Conservation (phyloP, 2,888 invertebrate species). For the Drosophila acutilabella region DNA sequence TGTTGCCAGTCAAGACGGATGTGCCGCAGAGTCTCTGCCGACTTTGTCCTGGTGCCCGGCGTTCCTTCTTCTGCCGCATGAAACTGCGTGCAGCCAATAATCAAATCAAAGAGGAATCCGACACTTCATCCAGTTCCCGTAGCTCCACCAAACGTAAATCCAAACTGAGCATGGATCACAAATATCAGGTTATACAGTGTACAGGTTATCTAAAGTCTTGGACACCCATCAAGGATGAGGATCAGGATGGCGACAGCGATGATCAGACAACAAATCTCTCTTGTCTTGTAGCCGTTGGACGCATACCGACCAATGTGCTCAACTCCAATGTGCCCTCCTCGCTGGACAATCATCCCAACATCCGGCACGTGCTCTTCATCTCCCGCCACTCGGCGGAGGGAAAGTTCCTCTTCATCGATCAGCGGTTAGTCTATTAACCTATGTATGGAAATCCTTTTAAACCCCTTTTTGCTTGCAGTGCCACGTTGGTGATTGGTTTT, state of each 20-base stretch:
- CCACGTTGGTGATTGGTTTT: conserved; percentile 94
- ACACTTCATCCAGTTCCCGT: conserved; percentile 83
- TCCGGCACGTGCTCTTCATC: conserved; percentile 90
- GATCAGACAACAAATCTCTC: conserved; percentile 89
- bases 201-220: conserved; percentile 97
- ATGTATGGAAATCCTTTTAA: too few relatives aligned
- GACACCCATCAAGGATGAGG: conserved; percentile 92
- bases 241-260: conserved; percentile 87
- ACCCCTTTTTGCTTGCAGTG: conserved; percentile 84
- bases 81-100: conserved; percentile 89
- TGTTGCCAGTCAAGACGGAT: conserved; percentile 95
- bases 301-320: conserved; percentile 88
- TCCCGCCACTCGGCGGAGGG: conserved; percentile 95
- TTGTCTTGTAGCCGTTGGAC: conserved; percentile 95
- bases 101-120: conserved; percentile 90
- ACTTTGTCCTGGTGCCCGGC: conserved; percentile 94
- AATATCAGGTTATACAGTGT: conserved; percentile 95
- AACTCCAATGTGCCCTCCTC: conserved; percentile 86
- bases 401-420: conserved; percentile 96
- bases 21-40: conserved; percentile 91
- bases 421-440: conserved; percentile 87
- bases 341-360: conserved; percentile 85
- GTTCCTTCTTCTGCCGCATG: conserved; percentile 98
- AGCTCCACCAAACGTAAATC: conserved; percentile 89
- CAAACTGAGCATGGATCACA: conserved; percentile 88